Evolutionary conservation across 2,888 invertebrate genomes (phyloP).

Genomic region (Lamellibrachia satsuma): DNA sequence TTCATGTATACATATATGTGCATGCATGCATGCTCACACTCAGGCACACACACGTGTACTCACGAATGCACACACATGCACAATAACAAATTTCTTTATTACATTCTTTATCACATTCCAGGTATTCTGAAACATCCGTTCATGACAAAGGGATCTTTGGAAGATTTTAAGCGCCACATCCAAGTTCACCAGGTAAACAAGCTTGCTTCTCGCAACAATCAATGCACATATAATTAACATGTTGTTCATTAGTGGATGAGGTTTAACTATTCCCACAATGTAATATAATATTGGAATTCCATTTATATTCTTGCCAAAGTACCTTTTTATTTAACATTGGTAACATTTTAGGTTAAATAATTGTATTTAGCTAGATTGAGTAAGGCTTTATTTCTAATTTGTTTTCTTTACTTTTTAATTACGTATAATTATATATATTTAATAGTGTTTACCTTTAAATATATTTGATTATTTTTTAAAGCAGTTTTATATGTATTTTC

Average conservation of each 20-base stretch:
- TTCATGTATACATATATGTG: too few relatives aligned
- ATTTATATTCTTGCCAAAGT: neutral
- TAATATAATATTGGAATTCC: neutral
- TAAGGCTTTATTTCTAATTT: too few relatives aligned
- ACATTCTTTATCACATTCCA: conserved; percentile 38
- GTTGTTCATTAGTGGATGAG: neutral
- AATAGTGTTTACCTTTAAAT: too few relatives aligned
- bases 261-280: neutral
- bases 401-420: too few relatives aligned
- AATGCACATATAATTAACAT: neutral
- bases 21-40: too few relatives aligned
- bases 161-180: conserved; percentile 33
- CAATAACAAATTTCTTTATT: neutral
- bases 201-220: neutral
- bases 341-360: neutral
- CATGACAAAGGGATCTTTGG: conserved; percentile 51
- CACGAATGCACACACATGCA: neutral
- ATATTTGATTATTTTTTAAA: too few relatives aligned
- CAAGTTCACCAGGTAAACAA: neutral
- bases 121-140: conserved; percentile 62
- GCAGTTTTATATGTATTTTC: too few relatives aligned
- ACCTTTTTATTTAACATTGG: neutral
- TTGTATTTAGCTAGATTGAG: too few relatives aligned
- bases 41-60: neutral
- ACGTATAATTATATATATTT: too few relatives aligned